Conservation (phyloP, 2,888 invertebrate species). For the Lasioglossum figueresi region DNA sequence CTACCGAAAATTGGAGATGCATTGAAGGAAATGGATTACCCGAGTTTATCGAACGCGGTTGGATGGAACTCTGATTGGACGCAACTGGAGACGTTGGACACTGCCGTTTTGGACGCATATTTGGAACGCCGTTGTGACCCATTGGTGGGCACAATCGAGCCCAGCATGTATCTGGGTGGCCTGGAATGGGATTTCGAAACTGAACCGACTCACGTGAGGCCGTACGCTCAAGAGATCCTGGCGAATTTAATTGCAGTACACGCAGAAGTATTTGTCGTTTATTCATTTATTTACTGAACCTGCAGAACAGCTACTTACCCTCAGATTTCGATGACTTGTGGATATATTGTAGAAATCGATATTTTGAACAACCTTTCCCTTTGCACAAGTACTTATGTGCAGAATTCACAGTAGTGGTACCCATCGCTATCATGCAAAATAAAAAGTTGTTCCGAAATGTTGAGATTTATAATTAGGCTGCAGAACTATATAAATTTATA, state of each 20-base stretch:
- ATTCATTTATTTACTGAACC: not conserved
- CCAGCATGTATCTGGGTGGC: constrained; percentile 96
- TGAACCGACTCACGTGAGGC: constrained; percentile 91
- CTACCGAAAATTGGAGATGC: constrained; percentile 88
- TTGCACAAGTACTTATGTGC: too few species aligned
- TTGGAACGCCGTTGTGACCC: constrained; percentile 97
- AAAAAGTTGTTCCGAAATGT: too few species aligned
- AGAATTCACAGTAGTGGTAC: too few species aligned
- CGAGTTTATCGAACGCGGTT: constrained; percentile 84
- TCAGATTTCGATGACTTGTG: not conserved
- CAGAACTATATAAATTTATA: too few species aligned
- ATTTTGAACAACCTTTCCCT: too few species aligned
- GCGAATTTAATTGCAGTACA: constrained; percentile 92
- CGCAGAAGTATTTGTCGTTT: constrained; percentile 86
- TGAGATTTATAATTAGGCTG: too few species aligned
- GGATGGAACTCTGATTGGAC: constrained; percentile 85
- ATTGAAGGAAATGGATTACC: constrained; percentile 90
- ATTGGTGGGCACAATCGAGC: constrained; percentile 97
- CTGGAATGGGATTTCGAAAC: constrained; percentile 93
- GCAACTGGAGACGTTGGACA: constrained; percentile 87
- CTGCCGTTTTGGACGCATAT: constrained; percentile 90
- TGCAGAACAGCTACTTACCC: not conserved
- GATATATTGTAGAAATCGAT: not conserved
- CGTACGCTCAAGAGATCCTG: constrained; percentile 95
- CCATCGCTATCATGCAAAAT: too few species aligned